A percentile compares a stretch with the other conserved stretches of the same genome.
These are phyloP conservation scores for Stenodema calcarata DNA, from an alignment of 2,888 invertebrate species.

Conservation along the genomic window DNA sequence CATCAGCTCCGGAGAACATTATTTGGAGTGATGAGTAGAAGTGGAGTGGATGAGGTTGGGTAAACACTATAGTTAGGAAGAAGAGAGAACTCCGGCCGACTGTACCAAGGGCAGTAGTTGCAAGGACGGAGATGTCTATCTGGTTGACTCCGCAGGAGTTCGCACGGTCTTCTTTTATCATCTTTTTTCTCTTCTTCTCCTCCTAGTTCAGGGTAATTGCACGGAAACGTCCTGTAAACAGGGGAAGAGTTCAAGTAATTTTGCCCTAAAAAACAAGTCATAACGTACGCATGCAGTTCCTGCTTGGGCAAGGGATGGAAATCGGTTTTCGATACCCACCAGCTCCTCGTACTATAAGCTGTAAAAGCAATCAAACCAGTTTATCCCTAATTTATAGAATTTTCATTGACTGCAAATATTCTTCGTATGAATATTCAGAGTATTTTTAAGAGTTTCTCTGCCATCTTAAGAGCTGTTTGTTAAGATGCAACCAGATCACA, in stretches of 20 bases:
- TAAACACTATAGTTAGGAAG: not conserved
- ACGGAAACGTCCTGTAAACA: not conserved
- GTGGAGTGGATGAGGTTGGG: slow-evolving; percentile 1
- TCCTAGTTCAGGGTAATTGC: not conserved
- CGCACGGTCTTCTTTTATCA: not conserved
- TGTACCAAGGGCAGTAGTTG: slow-evolving; percentile 18
- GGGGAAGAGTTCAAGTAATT: not conserved
- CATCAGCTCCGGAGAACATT: not conserved
- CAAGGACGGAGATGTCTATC: slow-evolving; percentile 19
- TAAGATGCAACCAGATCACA: no score
- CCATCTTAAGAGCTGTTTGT: no score
- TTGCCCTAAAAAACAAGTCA: not conserved
- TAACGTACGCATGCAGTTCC: no score
- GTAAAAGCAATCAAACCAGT: no score
- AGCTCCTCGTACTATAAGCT: no score
- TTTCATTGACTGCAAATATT: no score
- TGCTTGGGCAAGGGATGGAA: no score
- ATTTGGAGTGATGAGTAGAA: not conserved
- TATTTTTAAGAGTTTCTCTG: no score
- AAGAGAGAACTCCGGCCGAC: not conserved
- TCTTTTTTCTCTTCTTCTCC: not conserved
- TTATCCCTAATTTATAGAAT: no score
- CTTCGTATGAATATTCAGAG: no score
- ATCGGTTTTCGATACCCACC: no score
- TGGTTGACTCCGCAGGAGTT: not conserved